Evolutionary conservation across 2,888 invertebrate species (phyloP), one percentile per base, ranked within the genome.

Genomic region (Ophioninae sp.): DNA sequence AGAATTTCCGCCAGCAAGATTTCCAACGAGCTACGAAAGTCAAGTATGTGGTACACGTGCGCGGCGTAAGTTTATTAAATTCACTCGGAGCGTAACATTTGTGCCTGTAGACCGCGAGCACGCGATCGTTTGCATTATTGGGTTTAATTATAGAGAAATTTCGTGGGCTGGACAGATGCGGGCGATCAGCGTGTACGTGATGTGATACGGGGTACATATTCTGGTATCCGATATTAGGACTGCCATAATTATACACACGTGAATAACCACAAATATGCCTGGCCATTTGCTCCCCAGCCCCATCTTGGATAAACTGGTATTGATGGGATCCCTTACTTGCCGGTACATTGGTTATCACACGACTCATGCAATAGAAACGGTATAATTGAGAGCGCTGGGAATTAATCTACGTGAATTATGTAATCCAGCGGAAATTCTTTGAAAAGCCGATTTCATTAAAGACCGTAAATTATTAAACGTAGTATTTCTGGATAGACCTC

Each of bases 81-180:
- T 69, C 50, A 13, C 64, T 68, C 61, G 23, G 44, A 41, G 57
- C 56, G 6, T 78, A 57, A 50, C 75, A 6, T 21, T 56, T 79
- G 62, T 61, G 64, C 17, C 7, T 3, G n/a, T 5, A 56, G 41
- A 37, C 61, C 61, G 30, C 21, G 69, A 64, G 50, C 44, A 30
- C 41, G 39, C 67, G 62, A 56, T 8, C 62, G 79, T 76, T 75
- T 75, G 69, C 61, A 76, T 74, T 82, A 79, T 79, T 84, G 86
- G 87, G 88, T 89, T 90, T 90, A 91, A 91, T 90, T 89, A 90
- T 90, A 88, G 88, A 88, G 89, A 90, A 89, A 90, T 89, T 90
- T 89, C 88, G 88, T 87, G 57, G 79, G 85, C 87, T 85, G 86
- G 87, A 87, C 85, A 86, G 74, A 72, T 75, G 72, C 81, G 82